Percentiles rank a stretch among this genome's conserved stretches.
Conservation (phyloP, 2,113 vertebrate genomes). For the Pelusios castaneus region DNA sequence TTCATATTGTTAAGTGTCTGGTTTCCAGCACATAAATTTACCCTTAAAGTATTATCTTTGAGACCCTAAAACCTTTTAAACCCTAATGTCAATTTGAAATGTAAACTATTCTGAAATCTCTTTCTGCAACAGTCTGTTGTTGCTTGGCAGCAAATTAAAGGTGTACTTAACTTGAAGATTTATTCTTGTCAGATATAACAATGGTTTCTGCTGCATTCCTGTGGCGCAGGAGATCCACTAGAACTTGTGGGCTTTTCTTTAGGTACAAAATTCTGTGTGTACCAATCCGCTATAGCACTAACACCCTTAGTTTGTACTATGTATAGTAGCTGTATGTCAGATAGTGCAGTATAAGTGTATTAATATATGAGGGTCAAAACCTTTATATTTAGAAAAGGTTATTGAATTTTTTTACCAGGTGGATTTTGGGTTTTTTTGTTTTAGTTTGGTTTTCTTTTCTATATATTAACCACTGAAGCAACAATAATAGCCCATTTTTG, state of each 20-base stretch:
- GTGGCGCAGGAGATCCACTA: conserved; percentile 3
- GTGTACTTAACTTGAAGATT: conserved; percentile 15
- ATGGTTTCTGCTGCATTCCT: conserved; percentile 7
- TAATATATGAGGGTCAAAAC: not conserved
- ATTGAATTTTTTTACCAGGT: not conserved
- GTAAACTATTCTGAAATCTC: conserved; percentile 25
- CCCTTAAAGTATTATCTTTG: conserved; percentile 56
- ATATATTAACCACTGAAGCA: not conserved
- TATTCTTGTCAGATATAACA: conserved; percentile 4
- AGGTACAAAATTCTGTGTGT: not conserved
- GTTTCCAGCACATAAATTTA: conserved; percentile 71
- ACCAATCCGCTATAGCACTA: not conserved
- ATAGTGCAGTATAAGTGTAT: not conserved
- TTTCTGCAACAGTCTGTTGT: not conserved
- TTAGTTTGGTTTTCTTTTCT: not conserved
- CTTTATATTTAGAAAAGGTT: not conserved
- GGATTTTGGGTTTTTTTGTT: rapidly evolving
- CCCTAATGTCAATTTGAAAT: conserved; percentile 55
- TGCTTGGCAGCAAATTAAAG: conserved; percentile 41
- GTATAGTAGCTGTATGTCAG: not conserved
- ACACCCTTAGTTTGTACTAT: not conserved
- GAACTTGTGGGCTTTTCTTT: not conserved
- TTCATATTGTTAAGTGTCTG: conserved; percentile 74
- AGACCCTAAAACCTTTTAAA: conserved; percentile 58
- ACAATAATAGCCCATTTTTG: rapidly evolving